phyloP scores from a whole-genome alignment of 1,140 invertebrate species.

The Dendroctonus ponderosae region DNA sequence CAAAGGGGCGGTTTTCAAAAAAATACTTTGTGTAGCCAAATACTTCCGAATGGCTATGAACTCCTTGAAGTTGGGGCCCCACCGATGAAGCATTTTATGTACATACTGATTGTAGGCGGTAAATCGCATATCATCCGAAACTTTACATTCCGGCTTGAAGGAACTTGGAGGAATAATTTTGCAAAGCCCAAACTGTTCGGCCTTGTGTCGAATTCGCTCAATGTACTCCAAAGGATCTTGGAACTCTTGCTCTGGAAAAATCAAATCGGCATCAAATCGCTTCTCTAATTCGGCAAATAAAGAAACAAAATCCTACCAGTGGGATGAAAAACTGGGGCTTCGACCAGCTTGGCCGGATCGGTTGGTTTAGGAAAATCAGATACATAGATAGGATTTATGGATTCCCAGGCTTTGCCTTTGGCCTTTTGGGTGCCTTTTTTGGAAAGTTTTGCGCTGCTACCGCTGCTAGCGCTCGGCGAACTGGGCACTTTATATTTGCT shows the following conservation, averaged over 20 bases:
- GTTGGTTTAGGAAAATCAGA: slow-evolving; percentile 57
- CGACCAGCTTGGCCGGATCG: slow-evolving; percentile 63
- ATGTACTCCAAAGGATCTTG: slow-evolving; percentile 89
- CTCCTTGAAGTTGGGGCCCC: slow-evolving; percentile 86
- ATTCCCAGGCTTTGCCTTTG: slow-evolving; percentile 40
- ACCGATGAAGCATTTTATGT: slow-evolving; percentile 83
- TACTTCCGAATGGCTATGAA: slow-evolving; percentile 84
- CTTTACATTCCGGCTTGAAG: slow-evolving; percentile 86
- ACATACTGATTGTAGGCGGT: slow-evolving; percentile 90
- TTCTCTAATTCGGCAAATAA: not conserved
- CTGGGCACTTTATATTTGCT: slow-evolving; percentile 50
- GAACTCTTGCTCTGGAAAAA: slow-evolving; percentile 69
- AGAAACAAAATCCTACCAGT: slow-evolving; percentile 57
- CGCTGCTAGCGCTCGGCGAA: slow-evolving; percentile 50
- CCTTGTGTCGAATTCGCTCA: slow-evolving; percentile 74
- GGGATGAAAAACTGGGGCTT: slow-evolving; percentile 81
- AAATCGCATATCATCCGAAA: slow-evolving; percentile 78
- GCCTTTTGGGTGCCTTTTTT: slow-evolving; percentile 41
- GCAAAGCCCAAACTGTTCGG: slow-evolving; percentile 84
- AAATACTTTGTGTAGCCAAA: slow-evolving; percentile 74
- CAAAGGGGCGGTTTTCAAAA: slow-evolving; percentile 72
- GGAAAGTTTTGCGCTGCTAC: slow-evolving; percentile 48
- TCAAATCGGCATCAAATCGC: not conserved
- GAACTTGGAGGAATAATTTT: slow-evolving; percentile 82
- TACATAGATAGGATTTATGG: slow-evolving; percentile 53